Evolutionary conservation across 2,113 vertebrate genomes (phyloP), one percentile per base, ranked within the genome.

Genomic region (Sphyrna mokarran): DNA sequence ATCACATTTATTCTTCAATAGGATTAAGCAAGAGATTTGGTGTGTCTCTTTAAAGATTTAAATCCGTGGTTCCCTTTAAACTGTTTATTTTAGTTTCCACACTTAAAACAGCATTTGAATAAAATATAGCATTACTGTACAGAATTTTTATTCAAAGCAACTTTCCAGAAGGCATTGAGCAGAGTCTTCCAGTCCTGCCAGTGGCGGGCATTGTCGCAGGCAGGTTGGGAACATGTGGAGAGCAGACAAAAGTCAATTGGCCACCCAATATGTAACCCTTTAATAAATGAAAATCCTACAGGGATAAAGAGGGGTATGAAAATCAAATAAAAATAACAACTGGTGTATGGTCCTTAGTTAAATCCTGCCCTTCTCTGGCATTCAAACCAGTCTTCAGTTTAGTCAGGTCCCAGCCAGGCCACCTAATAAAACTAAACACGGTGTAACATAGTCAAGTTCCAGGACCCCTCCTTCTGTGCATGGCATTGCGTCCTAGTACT

Each of bases 21-120:
- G 94, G 94, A 95, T 70, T 72, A 72, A 95, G 94, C 94, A 72
- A 95, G 40, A 95, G 93, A 95, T 95, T 95, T 95, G 40, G 43
- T 48, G 5, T 72, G 69, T 95, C 37, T 72, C 94, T 72, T 76
- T 95, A 95, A 95, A 48, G 68, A 72, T 69, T 72, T 48, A 95
- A 72, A 68, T 14, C 37, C 54, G 26, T 54, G 94, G 69, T 54
- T 95, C 26, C 6, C 68, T 72, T 76, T 72, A 95, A 72, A 72
- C 70, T 72, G 69, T 72, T 76, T 95, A 9, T 72, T 11, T 72
- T 16, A 48, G 10, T 48, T 76, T 16, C 11, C 69, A 72, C 37
- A 48, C 37, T 48, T 95, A 54, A 48, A 76, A 76, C 40, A 76
- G n/a, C 43, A 54, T 76, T 95, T 72, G 14, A 95, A 26, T 29